phyloP scores from a whole-genome alignment of 2,113 vertebrate genomes.

The Hippocampus comes region DNA sequence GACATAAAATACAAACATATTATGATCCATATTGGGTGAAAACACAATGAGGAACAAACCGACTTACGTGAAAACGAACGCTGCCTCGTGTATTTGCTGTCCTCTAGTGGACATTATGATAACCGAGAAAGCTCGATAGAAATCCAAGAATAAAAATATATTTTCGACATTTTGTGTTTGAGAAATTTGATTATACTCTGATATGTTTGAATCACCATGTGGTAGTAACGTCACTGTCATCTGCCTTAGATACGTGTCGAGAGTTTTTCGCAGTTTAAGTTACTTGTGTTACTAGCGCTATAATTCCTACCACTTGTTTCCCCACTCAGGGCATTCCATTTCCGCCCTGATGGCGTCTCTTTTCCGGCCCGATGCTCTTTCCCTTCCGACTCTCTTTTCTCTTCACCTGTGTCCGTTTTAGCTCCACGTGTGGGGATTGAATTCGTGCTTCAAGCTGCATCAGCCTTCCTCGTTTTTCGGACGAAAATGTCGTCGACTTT shows the following conservation, averaged over 20 bases:
- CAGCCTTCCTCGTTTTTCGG: neutral
- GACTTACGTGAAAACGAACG: too few relatives aligned
- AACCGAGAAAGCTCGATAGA: neutral
- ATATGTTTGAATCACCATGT: neutral
- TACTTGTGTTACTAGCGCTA: neutral
- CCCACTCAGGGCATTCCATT: neutral
- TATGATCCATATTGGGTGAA: too few relatives aligned
- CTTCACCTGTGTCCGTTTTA: neutral
- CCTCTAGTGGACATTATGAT: neutral
- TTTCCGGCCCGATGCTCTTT: constrained; percentile 40
- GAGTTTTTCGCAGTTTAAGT: too few relatives aligned
- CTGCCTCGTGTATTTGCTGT: neutral
- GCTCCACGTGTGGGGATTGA: constrained; percentile 51
- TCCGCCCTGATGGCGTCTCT: fast-evolving
- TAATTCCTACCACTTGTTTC: neutral
- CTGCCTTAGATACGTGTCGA: too few relatives aligned
- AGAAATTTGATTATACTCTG: neutral
- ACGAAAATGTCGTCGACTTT: constrained; percentile 78
- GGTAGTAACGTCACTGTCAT: too few relatives aligned
- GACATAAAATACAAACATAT: too few relatives aligned
- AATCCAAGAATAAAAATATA: neutral
- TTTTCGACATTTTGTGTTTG: neutral
- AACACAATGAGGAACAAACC: too few relatives aligned
- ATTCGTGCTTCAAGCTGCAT: neutral
- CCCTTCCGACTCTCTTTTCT: constrained; percentile 42